Base-by-base conservation (phyloP, 1,140 invertebrate species). In the Diachasma alloeum region DNA sequence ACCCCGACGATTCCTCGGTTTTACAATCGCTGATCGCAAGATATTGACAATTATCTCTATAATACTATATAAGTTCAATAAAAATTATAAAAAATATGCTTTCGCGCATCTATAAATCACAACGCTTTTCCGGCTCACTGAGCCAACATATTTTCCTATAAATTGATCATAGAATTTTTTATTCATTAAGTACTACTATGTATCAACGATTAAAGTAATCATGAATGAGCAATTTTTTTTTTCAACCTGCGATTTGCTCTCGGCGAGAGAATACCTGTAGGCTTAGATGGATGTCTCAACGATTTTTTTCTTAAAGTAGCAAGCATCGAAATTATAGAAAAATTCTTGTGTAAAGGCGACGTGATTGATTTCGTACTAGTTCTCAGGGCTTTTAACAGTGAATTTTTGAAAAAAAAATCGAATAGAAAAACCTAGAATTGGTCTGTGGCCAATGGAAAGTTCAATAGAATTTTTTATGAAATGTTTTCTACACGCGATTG, bases 1-100 rank as follows among this genome's bases (percentile, higher is more conserved):
- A 66, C 31, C 15, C 24, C 5, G 31, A 66, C 26, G 26, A 66
- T 36, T 31, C 2, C 13, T 31, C 48, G 48, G 48, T 56, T 46
- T 46, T 10, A 59, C n/a, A 59, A 31, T 31, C 31, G 31, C 6
- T 66, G 8, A 26, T 66, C 63, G 63, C 26, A 66, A 66, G 13
- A 66, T 31, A 66, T 66, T 66, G 63, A 66, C 63, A 66, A 66
- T 31, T 66, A 66, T 66, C 1, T 36, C 8, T 66, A 44, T 68
- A 69, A 74, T 74, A 75, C 63, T 75, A 46, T 31, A 31, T 31
- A 31, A 68, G 66, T 75, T 75, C 63, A 75, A 75, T 75, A 75
- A 75, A 75, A 75, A 75, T 68, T 75, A 75, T 75, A 75, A 75
- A 75, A 75, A 75, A 75, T 75, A 75, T 75, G 19, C 26, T 56